These are phyloP conservation scores for Eristalinus sepulchralis DNA, from an alignment of 2,888 invertebrate species.

Conservation along the genomic window DNA sequence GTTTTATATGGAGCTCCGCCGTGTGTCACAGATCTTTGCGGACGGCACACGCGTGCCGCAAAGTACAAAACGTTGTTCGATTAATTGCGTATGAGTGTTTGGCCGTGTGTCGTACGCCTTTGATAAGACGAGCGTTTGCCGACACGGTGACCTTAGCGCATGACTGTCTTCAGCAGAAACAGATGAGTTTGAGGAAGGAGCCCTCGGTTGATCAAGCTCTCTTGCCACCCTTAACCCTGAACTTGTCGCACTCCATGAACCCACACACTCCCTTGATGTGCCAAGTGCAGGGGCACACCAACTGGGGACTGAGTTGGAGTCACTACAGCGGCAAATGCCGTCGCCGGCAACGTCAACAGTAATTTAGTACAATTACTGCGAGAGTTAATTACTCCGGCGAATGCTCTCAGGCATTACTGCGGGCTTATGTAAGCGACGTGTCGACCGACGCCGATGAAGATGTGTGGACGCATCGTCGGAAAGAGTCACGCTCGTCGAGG, in stretches of 20 bases:
- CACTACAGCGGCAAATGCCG: not conserved
- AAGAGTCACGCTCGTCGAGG: not conserved
- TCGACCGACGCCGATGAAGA: not conserved
- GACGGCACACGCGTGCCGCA: conserved; percentile 7
- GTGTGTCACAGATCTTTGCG: conserved; percentile 1
- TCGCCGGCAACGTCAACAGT: not conserved
- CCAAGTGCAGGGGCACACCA: no score
- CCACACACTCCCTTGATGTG: no score
- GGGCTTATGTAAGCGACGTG: not conserved
- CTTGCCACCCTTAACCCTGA: no score
- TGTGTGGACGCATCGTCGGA: not conserved
- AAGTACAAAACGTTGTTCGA: conserved; percentile 58
- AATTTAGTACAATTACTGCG: not conserved
- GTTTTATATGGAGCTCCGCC: conserved; percentile 35
- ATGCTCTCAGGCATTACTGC: not conserved
- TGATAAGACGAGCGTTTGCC: conserved; percentile 23
- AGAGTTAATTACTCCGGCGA: not conserved
- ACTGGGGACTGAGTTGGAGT: not conserved
- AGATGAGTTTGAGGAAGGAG: not conserved
- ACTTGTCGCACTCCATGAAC: no score
- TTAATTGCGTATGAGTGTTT: conserved; percentile 41
- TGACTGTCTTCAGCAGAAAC: not conserved
- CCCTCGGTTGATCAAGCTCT: no score
- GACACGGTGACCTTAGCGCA: not conserved
- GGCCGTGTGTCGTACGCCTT: not conserved